Base-by-base conservation (phyloP, 2,888 invertebrate genomes). In the Coleophora flavipennella region DNA sequence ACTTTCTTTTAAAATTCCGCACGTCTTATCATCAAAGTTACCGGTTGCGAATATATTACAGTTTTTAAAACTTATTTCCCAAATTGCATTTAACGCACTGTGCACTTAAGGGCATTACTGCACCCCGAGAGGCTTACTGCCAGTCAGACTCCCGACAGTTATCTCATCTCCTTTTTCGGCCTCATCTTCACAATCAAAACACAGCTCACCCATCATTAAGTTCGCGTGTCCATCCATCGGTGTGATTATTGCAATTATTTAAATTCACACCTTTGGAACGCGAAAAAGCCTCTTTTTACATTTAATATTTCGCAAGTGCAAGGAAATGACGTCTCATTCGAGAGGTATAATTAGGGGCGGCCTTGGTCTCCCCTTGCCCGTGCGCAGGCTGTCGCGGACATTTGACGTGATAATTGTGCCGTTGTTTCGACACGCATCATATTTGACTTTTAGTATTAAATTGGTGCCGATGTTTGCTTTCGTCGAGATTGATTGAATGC, bases 291-390 rank as follows among this genome's bases (percentile, higher is more conserved):
- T 72, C 72, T 76, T 81, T 79, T 79, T 73, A 71, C 61, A 71
- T 73, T 78, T 79, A 80, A 84, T 77, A 73, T 83, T 81, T 80
- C 77, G 79, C 72, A 78, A 83, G 73, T 65, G 75, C 63, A 66
- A 73, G 78, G 78, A 81, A 83, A 79, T 81, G 80, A 80, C 81
- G 80, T 78, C 79, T 81, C 77, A 75, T 81, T 81, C 80, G 81
- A 81, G 80, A 80, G 79, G 78, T 79, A 66, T 79, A 79, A 84
- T 84, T 83, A 81, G 79, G 80, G 74, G 57, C 75, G 29, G 20
- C 29, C 11, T 29, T 11, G 29, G 29, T 29, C 29, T 29, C n/a
- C 29, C 29, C 29, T n/a, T n/a, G 29, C 8, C 34, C 32, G 9
- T 9, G 32, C 13, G 13, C 12, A 33, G 13, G 12, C 32, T 6